Percentiles rank a stretch among this genome's conserved stretches.
phyloP scores from a whole-genome alignment of 2,113 vertebrate genomes.

The Microcebus ravelobensis region DNA sequence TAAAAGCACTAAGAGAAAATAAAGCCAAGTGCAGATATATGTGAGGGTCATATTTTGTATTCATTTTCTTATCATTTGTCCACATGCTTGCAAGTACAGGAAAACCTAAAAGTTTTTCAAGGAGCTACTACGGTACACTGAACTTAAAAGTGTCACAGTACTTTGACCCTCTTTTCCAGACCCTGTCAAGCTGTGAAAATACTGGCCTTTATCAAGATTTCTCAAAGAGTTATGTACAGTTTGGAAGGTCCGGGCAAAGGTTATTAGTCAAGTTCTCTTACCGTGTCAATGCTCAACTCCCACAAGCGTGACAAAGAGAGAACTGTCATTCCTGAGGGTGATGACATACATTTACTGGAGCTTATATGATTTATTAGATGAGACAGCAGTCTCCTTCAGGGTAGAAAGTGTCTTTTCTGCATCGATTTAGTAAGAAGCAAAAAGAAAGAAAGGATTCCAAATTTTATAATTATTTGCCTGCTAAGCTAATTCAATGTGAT shows the following conservation, averaged over 20 bases:
- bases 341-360: background rate
- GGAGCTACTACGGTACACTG: background rate
- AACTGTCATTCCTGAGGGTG: background rate
- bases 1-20: background rate
- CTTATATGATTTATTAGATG: background rate
- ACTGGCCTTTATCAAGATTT: background rate
- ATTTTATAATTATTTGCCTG: conserved; percentile 15
- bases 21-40: background rate
- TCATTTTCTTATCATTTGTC: background rate
- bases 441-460: background rate
- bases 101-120: conserved; percentile 1
- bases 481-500: background rate
- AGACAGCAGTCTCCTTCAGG: conserved; percentile 17
- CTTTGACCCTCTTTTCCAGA: background rate
- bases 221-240: background rate
- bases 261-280: background rate
- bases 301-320: conserved; percentile 19
- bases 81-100: background rate
- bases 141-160: background rate
- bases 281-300: background rate
- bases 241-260: background rate
- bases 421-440: background rate
- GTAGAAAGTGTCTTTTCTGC: background rate
- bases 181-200: background rate
- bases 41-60: background rate